Evolutionary conservation across 2,113 vertebrate genomes (phyloP).

Genomic region (Leiothrix lutea): DNA sequence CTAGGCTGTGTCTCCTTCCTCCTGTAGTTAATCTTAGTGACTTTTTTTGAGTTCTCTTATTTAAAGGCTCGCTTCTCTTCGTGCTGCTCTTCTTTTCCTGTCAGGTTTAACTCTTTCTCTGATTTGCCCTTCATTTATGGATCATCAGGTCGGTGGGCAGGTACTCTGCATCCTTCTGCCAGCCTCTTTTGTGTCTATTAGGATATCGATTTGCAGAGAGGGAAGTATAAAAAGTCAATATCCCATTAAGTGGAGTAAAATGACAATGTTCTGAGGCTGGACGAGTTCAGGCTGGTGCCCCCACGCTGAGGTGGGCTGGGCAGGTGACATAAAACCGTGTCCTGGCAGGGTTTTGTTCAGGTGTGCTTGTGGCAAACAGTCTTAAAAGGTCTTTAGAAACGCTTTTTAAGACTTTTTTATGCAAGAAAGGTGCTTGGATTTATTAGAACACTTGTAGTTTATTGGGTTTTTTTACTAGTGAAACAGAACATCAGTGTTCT

Average conservation of each 20-base stretch:
- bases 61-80: background rate
- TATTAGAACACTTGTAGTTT: background rate
- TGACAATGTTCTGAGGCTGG: background rate
- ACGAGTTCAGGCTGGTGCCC: background rate
- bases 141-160: background rate
- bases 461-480: background rate
- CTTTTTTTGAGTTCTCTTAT: background rate
- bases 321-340: background rate
- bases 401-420: too few relatives aligned
- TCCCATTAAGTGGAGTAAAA: background rate
- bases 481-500: background rate
- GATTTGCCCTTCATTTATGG: background rate
- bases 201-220: background rate
- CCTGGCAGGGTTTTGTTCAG: background rate
- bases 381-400: too few relatives aligned
- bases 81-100: background rate
- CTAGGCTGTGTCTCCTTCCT: background rate
- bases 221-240: constrained; percentile 14
- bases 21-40: background rate
- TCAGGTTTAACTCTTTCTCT: background rate
- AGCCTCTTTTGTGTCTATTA: background rate
- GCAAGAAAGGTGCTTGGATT: background rate
- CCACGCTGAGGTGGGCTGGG: background rate
- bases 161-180: background rate
- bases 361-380: accelerated